A percentile compares a stretch with the other conserved stretches of the same genome.
phyloP scores from a whole-genome alignment of 2,797 vertebrate genomes.

The Pseudomugil gertrudae region DNA sequence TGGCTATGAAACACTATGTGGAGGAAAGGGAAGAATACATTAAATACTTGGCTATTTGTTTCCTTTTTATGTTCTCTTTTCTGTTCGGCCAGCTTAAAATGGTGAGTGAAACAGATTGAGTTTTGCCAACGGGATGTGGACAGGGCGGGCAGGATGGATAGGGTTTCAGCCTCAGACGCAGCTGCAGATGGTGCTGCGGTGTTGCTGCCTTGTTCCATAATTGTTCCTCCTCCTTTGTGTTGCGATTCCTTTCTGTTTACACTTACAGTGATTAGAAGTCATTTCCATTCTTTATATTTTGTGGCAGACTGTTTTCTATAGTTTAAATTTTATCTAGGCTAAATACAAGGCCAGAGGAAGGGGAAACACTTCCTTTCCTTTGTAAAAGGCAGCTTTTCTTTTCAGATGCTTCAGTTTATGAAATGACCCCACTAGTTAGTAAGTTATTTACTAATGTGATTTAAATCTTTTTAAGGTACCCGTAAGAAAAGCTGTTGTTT shows the following conservation, averaged over 20 bases:
- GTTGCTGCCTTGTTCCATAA: background rate
- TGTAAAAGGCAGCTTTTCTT: background rate
- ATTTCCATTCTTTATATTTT: background rate
- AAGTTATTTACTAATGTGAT: background rate
- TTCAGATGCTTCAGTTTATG: background rate
- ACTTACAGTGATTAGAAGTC: background rate
- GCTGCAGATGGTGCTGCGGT: slow-evolving; percentile 63
- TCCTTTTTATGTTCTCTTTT: slow-evolving; percentile 24
- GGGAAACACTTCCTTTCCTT: background rate
- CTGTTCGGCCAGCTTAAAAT: slow-evolving; percentile 41
- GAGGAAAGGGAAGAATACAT: background rate
- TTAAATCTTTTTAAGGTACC: background rate
- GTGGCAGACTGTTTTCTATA: background rate
- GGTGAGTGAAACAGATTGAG: slow-evolving; percentile 48
- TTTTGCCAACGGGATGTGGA: slow-evolving; percentile 73
- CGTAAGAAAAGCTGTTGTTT: background rate
- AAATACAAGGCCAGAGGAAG: background rate
- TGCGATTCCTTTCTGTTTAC: background rate
- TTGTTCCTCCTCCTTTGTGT: background rate
- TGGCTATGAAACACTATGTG: background rate
- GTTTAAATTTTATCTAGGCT: background rate
- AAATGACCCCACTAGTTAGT: background rate
- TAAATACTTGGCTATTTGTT: background rate
- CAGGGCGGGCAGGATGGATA: slow-evolving; percentile 72
- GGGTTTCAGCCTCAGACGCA: slow-evolving; percentile 76